Conservation (phyloP, 2,888 invertebrate genomes). For the Mesorhabditis belari region DNA sequence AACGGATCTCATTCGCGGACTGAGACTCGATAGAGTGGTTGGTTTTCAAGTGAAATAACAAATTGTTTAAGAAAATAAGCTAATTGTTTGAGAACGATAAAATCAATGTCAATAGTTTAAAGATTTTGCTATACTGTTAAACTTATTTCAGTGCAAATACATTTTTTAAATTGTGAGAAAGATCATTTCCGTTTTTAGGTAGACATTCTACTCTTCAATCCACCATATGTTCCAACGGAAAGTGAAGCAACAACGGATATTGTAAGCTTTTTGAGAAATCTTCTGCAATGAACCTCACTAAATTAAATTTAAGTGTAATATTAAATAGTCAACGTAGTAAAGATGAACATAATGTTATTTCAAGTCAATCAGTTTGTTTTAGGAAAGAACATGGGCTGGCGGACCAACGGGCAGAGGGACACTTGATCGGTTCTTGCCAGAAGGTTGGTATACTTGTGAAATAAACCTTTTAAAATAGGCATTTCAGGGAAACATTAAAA, state of each 20-base stretch:
- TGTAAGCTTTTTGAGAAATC: neutral
- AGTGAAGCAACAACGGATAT: conserved; percentile 24
- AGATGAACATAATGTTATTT: no score
- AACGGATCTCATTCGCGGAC: conserved; percentile 36
- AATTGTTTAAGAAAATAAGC: neutral
- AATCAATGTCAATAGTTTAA: no score
- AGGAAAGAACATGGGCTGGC: conserved; percentile 59
- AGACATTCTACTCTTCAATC: conserved; percentile 89
- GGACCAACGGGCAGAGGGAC: conserved; percentile 63
- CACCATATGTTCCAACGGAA: conserved; percentile 80
- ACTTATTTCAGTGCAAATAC: neutral
- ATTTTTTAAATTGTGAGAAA: no score
- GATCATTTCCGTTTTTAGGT: conserved; percentile 43
- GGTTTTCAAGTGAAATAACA: neutral
- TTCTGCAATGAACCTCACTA: no score
- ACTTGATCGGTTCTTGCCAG: conserved; percentile 65
- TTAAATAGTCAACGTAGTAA: no score
- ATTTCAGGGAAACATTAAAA: neutral
- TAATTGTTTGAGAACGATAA: neutral
- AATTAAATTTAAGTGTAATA: no score
- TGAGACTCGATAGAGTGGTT: conserved; percentile 11
- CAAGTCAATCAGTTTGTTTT: conserved; percentile 8
- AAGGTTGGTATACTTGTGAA: neutral
- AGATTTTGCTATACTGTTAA: neutral
- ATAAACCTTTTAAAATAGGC: neutral